Evolutionary conservation across 2,113 vertebrate genomes (phyloP).

Genomic region (Labeo catla): DNA sequence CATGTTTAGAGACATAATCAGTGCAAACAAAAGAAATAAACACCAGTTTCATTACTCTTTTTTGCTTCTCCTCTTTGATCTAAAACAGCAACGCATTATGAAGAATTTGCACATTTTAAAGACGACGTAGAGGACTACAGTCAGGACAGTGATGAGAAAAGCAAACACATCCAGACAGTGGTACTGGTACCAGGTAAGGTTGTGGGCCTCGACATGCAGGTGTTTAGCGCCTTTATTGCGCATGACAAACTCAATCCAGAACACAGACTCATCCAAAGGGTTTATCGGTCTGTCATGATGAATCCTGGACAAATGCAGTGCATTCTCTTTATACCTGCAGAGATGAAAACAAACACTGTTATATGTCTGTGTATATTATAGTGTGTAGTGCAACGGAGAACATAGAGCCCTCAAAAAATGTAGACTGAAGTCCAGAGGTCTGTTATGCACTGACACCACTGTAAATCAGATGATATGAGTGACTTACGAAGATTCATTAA

Average conservation of each 20-base stretch:
- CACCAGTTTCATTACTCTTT: too few species aligned
- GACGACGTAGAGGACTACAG: conserved; percentile 63
- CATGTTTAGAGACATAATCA: not conserved
- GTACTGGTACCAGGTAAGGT: conserved; percentile 91
- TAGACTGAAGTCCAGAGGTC: not conserved
- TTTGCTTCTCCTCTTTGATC: conserved; percentile 67
- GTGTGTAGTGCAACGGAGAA: not conserved
- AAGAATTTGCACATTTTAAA: conserved; percentile 76
- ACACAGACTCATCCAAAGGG: conserved; percentile 84
- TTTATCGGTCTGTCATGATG: conserved; percentile 85
- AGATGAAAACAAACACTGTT: not conserved
- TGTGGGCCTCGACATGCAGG: conserved; percentile 80
- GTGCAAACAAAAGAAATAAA: not conserved
- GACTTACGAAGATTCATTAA: conserved; percentile 82
- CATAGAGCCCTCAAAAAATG: not conserved
- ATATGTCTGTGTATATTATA: not conserved
- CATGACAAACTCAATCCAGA: conserved; percentile 93
- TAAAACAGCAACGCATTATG: conserved; percentile 66
- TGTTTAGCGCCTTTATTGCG: conserved; percentile 89
- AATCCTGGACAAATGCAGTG: conserved; percentile 79
- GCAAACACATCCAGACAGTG: conserved; percentile 84
- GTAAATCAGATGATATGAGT: not conserved
- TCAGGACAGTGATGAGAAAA: conserved; percentile 73
- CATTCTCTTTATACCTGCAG: conserved; percentile 85
- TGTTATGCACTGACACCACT: not conserved